Evolutionary conservation across 2,113 vertebrate genomes (phyloP).

Genomic region (Delphinus delphis): DNA sequence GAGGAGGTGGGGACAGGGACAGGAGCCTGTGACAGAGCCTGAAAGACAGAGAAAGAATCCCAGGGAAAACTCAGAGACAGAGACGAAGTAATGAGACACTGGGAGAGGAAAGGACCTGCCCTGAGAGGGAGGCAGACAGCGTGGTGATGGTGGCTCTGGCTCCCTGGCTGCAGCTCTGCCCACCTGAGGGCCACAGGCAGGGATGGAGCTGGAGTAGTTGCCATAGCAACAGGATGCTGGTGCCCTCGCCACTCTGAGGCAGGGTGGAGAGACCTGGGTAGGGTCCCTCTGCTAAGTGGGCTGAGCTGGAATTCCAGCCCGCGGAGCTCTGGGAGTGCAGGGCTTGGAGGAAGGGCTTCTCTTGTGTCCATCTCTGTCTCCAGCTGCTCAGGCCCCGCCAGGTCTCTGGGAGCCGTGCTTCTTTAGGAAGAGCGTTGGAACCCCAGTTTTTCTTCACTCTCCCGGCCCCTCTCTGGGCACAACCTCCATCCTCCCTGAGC

Average conservation of each 20-base stretch:
- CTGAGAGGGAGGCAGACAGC: too few species aligned
- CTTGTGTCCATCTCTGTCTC: background rate
- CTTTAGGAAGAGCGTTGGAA: background rate
- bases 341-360: background rate
- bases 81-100: background rate
- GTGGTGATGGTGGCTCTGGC: fast-evolving
- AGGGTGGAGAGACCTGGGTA: background rate
- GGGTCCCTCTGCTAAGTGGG: background rate
- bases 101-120: background rate
- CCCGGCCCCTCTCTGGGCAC: background rate
- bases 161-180: background rate
- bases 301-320: background rate
- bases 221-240: background rate
- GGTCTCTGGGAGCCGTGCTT: background rate
- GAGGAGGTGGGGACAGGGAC: background rate
- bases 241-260: background rate
- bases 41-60: background rate
- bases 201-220: background rate
- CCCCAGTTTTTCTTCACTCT: background rate
- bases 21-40: background rate
- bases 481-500: background rate
- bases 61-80: background rate
- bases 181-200: background rate
- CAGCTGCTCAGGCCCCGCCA: background rate
- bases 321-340: background rate